Evolutionary conservation across 2,113 vertebrate genomes (phyloP), one percentile per base, ranked within the genome.

Genomic region (Tyrannus savana): DNA sequence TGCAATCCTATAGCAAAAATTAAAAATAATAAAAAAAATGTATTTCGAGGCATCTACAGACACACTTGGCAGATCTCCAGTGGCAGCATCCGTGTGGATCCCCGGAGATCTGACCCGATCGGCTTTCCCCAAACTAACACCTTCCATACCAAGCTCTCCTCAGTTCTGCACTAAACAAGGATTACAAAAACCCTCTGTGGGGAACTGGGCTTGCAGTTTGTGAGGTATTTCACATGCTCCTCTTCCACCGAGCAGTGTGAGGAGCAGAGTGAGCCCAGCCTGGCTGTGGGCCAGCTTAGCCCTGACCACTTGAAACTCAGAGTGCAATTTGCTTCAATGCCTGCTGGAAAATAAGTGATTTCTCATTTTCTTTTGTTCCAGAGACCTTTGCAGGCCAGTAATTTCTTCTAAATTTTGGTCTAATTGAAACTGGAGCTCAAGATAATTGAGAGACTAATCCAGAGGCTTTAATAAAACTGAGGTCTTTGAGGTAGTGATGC

Each of bases 391-490:
- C 35, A 82, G 75, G n/a, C 78, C 67, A 86, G 67, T 73, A 76
- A 90, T 80, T 94, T 87, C 79, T 68, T 90, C 92, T 75, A 94
- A 35, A 28, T 93, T 85, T 5, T 53, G 78, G 78, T 53, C 74
- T 96, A 93, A 93, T 88, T 93, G 72, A 73, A 88, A 47, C 50
- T 88, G 59, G 76, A 95, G 67, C 75, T 84, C 73, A 66, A 86
- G 35, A 72, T 69, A 88, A 90, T 39, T 80, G 71, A 85, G 50
- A 78, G 11, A 24, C 39, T 85, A 85, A 90, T 90, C 46, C 15
- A 3, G n/a, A 67, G 33, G 39, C 90, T 91, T 81, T 79, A 89
- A 50, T 78, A 80, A 71, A 84, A 77, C 56, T 31, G 31, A 23
- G 58, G 31, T 56, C 49, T 95, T 72, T 6, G 47, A 92, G 50